A percentile compares a stretch with the other conserved stretches of the same genome.
Conservation (phyloP, 53 echinoderm and acorn worm species). For the Temnopleurus reevesii region DNA sequence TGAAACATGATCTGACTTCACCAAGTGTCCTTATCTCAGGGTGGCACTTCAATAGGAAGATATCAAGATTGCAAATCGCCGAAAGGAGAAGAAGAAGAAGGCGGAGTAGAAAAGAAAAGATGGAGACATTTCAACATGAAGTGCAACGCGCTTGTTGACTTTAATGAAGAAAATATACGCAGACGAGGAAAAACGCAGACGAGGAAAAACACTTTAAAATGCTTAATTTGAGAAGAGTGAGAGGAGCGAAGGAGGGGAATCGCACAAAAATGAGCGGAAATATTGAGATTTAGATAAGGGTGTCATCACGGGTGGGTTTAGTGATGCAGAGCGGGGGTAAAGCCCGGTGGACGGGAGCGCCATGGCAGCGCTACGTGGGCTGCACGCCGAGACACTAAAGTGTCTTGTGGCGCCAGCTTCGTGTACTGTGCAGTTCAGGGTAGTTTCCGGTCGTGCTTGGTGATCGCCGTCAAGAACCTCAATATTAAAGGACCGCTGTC, state of each 20-base stretch:
- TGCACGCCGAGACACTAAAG: constrained; percentile 9
- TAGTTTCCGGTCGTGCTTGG: constrained; percentile 29
- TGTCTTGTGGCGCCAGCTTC: constrained; percentile 47
- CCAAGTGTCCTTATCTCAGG: background rate
- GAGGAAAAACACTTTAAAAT: constrained; percentile 37
- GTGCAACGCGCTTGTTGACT: constrained; percentile 24
- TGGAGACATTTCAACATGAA: constrained; percentile 2
- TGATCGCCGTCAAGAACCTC: background rate
- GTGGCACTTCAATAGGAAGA: background rate
- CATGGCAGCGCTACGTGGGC: background rate
- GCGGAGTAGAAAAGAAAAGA: background rate
- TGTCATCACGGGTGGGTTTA: background rate
- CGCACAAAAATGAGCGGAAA: constrained; percentile 33
- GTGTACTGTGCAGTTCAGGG: constrained; percentile 53
- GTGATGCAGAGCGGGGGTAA: background rate
- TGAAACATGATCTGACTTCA: constrained; percentile 22
- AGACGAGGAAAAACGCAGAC: constrained; percentile 4
- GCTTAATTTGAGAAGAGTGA: constrained; percentile 35
- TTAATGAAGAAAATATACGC: background rate
- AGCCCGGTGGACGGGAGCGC: background rate
- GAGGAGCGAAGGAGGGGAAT: constrained; percentile 22
- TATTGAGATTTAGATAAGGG: constrained; percentile 48
- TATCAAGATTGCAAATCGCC: background rate
- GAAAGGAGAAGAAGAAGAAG: background rate
- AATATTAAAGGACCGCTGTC: constrained; percentile 32